Evolutionary conservation across 2,888 invertebrate species (phyloP).

Genomic region (Nymphalis c-album): DNA sequence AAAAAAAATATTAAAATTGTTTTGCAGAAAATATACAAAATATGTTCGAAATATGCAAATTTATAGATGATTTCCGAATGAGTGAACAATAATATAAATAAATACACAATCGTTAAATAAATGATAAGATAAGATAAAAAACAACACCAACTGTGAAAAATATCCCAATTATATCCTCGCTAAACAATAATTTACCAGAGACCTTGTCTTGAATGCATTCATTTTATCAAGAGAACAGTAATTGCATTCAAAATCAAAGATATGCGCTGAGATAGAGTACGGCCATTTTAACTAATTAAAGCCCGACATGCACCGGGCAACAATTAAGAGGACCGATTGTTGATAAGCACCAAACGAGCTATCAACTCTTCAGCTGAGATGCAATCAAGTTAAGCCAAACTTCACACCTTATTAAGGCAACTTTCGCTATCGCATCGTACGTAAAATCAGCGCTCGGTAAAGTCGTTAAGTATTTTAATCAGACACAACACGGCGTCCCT

Average conservation of each 20-base stretch:
- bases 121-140: not conserved
- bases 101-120: slow-evolving; percentile 6
- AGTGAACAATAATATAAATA: not conserved
- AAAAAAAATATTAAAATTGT: no score
- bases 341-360: slow-evolving; percentile 68
- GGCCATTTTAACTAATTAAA: slow-evolving; percentile 80
- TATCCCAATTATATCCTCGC: slow-evolving; percentile 39
- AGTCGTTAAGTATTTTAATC: slow-evolving; percentile 39
- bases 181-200: slow-evolving; percentile 36
- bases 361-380: slow-evolving; percentile 63
- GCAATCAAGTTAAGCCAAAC: slow-evolving; percentile 56
- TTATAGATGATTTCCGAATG: no score
- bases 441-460: slow-evolving; percentile 31
- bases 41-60: no score
- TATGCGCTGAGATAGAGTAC: slow-evolving; percentile 64
- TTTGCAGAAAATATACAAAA: no score
- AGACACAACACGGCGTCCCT: slow-evolving; percentile 25
- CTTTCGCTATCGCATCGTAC: slow-evolving; percentile 36
- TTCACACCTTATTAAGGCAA: slow-evolving; percentile 71
- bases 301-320: slow-evolving; percentile 70
- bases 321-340: slow-evolving; percentile 76
- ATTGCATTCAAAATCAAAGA: slow-evolving; percentile 81
- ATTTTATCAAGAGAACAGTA: slow-evolving; percentile 75
- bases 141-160: slow-evolving; percentile 21
- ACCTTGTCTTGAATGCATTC: slow-evolving; percentile 48